phyloP scores from a whole-genome alignment of 53 echinoderm and acorn worm genomes.

The Luidia sarsii region DNA sequence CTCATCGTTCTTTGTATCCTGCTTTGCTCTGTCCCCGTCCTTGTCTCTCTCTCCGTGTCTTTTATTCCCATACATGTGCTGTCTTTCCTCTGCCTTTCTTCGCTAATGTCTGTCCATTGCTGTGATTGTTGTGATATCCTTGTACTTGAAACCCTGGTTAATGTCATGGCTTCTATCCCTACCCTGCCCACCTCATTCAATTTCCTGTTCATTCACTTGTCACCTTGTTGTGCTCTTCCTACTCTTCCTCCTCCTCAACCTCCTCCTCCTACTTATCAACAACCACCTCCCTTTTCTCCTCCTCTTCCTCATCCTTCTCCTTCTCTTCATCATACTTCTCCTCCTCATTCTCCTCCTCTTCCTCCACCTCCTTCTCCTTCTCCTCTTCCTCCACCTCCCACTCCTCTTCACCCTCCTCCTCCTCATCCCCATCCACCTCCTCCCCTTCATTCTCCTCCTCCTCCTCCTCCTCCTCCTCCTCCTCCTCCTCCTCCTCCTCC shows the following conservation, averaged over 20 bases:
- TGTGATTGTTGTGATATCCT: too few relatives aligned
- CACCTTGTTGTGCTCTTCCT: background rate
- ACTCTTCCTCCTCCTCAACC: background rate
- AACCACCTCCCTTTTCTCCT: background rate
- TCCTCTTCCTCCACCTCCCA: background rate
- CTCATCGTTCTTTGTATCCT: too few relatives aligned
- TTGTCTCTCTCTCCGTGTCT: too few relatives aligned
- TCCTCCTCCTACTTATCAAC: background rate
- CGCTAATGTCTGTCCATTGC: conserved; percentile 1
- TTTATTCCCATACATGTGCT: too few relatives aligned
- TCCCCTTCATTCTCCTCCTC: background rate
- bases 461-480: background rate
- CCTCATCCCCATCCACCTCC: background rate
- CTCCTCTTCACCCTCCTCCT: background rate
- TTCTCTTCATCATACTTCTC: background rate
- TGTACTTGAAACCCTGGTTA: too few relatives aligned
- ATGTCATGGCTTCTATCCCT: too few relatives aligned
- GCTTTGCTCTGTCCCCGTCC: too few relatives aligned
- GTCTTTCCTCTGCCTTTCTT: background rate
- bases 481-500: background rate
- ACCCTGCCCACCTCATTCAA: conserved; percentile 14
- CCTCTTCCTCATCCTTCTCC: background rate
- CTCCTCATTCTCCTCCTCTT: background rate
- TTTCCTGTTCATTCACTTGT: background rate
- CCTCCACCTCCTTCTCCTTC: background rate